A percentile compares a stretch with the other conserved stretches of the same genome.
Evolutionary conservation across 2,113 vertebrate genomes (phyloP).

Genomic region (Smithornis capensis): DNA sequence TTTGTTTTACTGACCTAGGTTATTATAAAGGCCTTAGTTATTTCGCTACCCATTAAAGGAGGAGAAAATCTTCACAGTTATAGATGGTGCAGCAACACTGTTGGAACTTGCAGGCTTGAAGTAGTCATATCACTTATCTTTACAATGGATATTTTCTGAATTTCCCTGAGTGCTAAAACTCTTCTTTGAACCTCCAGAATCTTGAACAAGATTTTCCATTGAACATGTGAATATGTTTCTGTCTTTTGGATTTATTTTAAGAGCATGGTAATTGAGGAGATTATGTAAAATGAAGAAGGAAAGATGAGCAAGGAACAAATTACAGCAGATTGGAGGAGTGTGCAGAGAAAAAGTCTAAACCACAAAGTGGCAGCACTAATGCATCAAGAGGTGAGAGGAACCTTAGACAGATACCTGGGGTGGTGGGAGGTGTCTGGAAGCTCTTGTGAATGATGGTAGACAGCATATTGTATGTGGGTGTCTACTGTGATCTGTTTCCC

Average conservation of each 20-base stretch:
- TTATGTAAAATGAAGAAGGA: neutral
- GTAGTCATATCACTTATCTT: neutral
- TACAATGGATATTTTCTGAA: neutral
- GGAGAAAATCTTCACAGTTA: neutral
- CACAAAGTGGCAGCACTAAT: conserved; percentile 38
- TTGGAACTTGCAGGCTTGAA: neutral
- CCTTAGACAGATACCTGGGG: neutral
- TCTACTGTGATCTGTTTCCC: conserved; percentile 10
- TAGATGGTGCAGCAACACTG: neutral
- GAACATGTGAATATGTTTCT: neutral
- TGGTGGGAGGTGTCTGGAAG: conserved; percentile 39
- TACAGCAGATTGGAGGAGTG: neutral
- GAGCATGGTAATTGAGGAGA: neutral
- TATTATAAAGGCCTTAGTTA: neutral
- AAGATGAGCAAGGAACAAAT: conserved; percentile 13
- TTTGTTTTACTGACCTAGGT: neutral
- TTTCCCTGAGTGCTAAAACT: neutral
- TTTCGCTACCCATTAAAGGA: neutral
- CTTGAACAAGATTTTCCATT: neutral
- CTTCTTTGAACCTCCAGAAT: neutral
- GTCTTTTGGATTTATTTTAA: conserved; percentile 24
- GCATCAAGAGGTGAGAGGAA: neutral
- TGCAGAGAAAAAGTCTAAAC: conserved; percentile 3
- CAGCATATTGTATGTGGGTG: conserved; percentile 41
- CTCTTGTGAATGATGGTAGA: conserved; percentile 51